These are phyloP conservation scores for Pavo muticus DNA, from an alignment of 2,113 vertebrate species.

Conservation along the genomic window DNA sequence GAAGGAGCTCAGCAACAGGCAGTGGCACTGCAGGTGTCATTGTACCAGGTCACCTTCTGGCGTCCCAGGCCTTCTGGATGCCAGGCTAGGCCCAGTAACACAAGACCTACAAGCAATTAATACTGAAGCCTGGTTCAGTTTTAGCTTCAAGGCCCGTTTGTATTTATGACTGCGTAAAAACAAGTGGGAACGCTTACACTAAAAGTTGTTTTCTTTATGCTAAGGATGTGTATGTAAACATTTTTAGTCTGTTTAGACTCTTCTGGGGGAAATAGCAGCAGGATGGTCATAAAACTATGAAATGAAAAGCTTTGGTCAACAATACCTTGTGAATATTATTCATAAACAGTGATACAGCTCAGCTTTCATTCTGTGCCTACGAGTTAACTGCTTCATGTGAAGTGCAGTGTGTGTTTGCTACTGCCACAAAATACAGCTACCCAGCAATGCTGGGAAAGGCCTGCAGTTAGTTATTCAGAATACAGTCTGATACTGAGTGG, in stretches of 20 bases:
- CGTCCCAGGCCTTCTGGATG: not conserved
- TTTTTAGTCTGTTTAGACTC: not conserved
- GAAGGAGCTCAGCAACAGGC: not conserved
- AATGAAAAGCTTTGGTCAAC: not conserved
- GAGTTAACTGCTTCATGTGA: not conserved
- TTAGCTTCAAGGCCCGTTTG: not conserved
- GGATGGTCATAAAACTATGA: not conserved
- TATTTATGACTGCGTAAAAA: not conserved
- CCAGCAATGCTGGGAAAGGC: not conserved
- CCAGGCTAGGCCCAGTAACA: fast-evolving
- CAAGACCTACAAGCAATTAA: not conserved
- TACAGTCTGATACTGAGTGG: not conserved
- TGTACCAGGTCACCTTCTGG: not conserved
- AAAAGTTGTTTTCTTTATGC: not conserved
- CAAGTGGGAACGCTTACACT: not conserved
- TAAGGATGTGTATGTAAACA: not conserved
- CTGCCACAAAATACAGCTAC: not conserved
- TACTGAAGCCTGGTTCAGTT: not conserved
- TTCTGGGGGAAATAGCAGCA: not conserved
- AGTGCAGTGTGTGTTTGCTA: not conserved
- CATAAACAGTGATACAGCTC: not conserved
- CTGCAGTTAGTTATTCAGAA: not conserved
- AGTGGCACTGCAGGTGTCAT: not conserved
- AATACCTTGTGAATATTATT: not conserved
- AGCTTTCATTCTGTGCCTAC: not conserved